These are phyloP conservation scores for Lasius platythorax DNA, from an alignment of 2,888 invertebrate genomes.

Conservation along the genomic window DNA sequence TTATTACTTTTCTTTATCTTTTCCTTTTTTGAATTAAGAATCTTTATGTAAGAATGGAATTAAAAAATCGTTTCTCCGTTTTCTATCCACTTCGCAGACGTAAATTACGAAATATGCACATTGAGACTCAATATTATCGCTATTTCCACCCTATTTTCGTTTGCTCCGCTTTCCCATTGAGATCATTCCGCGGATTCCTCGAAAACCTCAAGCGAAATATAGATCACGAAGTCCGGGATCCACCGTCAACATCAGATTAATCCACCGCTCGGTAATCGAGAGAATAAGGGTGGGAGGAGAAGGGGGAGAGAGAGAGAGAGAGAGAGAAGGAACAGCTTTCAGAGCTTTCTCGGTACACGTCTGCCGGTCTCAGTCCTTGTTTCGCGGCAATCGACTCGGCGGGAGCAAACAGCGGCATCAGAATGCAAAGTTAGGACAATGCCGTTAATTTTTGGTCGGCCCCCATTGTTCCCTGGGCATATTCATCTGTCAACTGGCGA, in stretches of 20 bases:
- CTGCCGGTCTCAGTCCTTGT: slow-evolving; percentile 61
- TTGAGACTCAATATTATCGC: slow-evolving; percentile 25
- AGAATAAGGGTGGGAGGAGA: slow-evolving; percentile 52
- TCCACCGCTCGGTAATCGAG: slow-evolving; percentile 71
- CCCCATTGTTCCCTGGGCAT: slow-evolving; percentile 83
- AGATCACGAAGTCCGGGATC: slow-evolving; percentile 73
- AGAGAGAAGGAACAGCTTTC: slow-evolving; percentile 25
- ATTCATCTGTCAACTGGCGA: slow-evolving; percentile 84
- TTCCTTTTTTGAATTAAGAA: not conserved
- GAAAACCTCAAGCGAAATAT: slow-evolving; percentile 71
- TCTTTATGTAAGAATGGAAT: not conserved
- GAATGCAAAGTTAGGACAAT: slow-evolving; percentile 85
- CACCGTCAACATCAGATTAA: slow-evolving; percentile 67
- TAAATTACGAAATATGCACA: not conserved
- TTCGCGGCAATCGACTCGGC: slow-evolving; percentile 76
- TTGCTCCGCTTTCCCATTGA: slow-evolving; percentile 38
- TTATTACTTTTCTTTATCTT: too few species aligned
- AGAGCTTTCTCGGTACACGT: slow-evolving; percentile 58
- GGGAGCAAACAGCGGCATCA: slow-evolving; percentile 74
- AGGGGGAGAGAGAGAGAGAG: slow-evolving; percentile 13
- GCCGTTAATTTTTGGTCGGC: slow-evolving; percentile 85
- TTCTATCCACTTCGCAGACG: not conserved
- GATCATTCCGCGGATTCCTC: slow-evolving; percentile 59
- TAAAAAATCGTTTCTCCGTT: not conserved
- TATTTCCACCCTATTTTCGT: slow-evolving; percentile 17